Evolutionary conservation across 1,140 invertebrate genomes (phyloP).

Genomic region (Aphis craccivora): DNA sequence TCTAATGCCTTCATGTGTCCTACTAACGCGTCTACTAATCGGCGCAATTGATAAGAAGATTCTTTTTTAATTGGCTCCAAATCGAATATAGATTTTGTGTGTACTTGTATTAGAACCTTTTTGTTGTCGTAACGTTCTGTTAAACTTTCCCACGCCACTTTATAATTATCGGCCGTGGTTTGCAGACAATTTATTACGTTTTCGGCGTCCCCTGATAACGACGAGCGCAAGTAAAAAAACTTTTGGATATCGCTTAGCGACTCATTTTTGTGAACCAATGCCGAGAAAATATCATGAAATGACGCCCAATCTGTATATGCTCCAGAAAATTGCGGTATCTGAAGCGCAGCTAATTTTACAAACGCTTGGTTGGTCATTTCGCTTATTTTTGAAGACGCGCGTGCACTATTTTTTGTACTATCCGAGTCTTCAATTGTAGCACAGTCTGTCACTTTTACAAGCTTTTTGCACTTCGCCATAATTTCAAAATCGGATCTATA

Average conservation of each 20-base stretch:
- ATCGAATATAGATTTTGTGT: neutral
- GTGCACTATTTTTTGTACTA: neutral
- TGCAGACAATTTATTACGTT: neutral
- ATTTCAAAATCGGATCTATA: neutral
- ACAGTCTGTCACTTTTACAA: neutral
- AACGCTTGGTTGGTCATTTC: neutral
- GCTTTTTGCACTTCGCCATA: neutral
- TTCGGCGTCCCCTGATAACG: neutral
- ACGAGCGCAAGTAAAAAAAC: no score
- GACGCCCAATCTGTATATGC: neutral
- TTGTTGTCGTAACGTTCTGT: neutral
- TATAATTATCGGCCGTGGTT: neutral
- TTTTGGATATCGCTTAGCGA: no score
- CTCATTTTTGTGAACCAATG: no score
- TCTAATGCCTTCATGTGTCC: neutral
- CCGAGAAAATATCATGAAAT: no score
- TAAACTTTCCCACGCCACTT: neutral
- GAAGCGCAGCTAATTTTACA: neutral
- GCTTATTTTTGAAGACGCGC: neutral
- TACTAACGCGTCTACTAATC: neutral
- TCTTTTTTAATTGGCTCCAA: neutral
- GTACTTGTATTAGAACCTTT: neutral
- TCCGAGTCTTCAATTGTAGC: neutral
- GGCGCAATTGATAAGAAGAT: neutral
- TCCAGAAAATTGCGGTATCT: neutral